These are phyloP conservation scores for Rotaria magnacalcarata DNA, from an alignment of 2,888 invertebrate genomes.

Conservation along the genomic window DNA sequence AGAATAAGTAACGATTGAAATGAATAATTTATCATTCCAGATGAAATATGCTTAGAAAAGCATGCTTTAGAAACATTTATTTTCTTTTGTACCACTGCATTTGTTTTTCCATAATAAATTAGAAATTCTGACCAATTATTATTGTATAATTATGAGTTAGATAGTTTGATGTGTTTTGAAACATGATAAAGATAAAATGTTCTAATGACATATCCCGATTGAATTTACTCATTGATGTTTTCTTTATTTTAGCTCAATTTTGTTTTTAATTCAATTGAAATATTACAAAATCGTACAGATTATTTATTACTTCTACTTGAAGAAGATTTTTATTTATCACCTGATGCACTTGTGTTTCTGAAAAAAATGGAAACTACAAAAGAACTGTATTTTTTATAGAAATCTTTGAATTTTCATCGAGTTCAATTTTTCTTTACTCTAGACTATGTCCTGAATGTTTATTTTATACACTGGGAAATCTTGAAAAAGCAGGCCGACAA, in stretches of 20 bases:
- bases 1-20: too few relatives aligned
- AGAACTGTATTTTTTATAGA: constrained; percentile 50
- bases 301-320: constrained; percentile 79
- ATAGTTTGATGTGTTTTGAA: too few relatives aligned
- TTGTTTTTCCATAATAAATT: too few relatives aligned
- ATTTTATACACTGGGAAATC: constrained; percentile 28
- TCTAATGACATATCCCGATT: too few relatives aligned
- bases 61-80: too few relatives aligned
- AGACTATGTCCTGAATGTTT: constrained; percentile 47
- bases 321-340: constrained; percentile 94
- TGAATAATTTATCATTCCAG: too few relatives aligned
- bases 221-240: too few relatives aligned
- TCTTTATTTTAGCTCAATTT: constrained; percentile 61
- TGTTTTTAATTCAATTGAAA: constrained; percentile 81
- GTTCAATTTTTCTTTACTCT: neutral
- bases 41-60: too few relatives aligned
- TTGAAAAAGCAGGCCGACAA: constrained; percentile 19
- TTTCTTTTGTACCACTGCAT: too few relatives aligned
- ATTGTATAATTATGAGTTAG: too few relatives aligned
- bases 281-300: constrained; percentile 75
- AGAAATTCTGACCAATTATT: too few relatives aligned
- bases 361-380: constrained; percentile 69
- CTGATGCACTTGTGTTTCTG: constrained; percentile 84
- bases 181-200: too few relatives aligned
- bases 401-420: neutral